phyloP scores from a whole-genome alignment of 2,797 vertebrate genomes.

The Spheniscus humboldti region DNA sequence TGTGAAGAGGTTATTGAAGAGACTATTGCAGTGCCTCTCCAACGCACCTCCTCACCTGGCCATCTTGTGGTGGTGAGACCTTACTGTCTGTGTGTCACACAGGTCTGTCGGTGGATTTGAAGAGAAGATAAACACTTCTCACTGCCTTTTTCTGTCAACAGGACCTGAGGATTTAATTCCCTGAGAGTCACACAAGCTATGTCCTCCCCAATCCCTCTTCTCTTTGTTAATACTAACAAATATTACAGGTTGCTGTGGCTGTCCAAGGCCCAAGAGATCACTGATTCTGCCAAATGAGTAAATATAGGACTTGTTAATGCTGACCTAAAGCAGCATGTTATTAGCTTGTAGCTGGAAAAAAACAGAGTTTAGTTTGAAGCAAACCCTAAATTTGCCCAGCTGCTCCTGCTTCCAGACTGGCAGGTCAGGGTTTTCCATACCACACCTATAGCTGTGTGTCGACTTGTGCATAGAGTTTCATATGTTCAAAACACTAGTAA shows the following conservation, averaged over 20 bases:
- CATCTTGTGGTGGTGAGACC: too few species aligned
- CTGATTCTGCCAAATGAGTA: not conserved
- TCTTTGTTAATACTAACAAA: not conserved
- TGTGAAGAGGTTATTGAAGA: not conserved
- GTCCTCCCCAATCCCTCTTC: not conserved
- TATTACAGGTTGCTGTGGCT: not conserved
- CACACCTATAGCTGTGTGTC: not conserved
- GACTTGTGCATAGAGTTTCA: not conserved
- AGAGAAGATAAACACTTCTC: not conserved
- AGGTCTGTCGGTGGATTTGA: not conserved
- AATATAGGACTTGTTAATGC: not conserved
- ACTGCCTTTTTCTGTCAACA: not conserved
- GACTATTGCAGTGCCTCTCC: not conserved
- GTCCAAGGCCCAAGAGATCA: not conserved
- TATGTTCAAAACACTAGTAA: not conserved
- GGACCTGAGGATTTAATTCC: not conserved
- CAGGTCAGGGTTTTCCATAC: not conserved
- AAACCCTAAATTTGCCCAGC: not conserved
- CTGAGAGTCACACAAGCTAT: not conserved
- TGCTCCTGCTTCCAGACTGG: not conserved
- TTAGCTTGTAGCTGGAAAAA: not conserved
- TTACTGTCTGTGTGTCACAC: not conserved
- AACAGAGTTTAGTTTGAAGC: not conserved
- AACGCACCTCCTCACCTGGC: rapidly evolving
- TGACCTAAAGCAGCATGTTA: not conserved